phyloP scores from a whole-genome alignment of 2,797 vertebrate species.

The Anguilla pacifica region DNA sequence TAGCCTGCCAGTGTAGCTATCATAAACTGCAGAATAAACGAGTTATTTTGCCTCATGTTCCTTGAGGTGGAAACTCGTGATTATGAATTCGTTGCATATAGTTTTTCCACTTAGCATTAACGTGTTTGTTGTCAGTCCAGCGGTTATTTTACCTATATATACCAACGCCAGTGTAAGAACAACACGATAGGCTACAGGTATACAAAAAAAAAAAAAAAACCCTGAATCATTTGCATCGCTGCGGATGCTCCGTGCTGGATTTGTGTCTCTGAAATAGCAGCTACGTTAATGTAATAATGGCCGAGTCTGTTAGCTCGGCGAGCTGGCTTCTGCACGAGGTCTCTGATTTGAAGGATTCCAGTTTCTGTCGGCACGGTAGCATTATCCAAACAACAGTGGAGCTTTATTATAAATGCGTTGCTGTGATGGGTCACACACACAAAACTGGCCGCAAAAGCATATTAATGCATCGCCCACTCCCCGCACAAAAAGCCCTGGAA shows the following conservation, averaged over 20 bases:
- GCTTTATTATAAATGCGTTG: conserved; percentile 62
- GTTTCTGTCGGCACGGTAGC: conserved; percentile 69
- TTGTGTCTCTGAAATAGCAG: conserved; percentile 27
- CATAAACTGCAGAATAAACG: not conserved
- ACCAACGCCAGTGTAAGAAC: not conserved
- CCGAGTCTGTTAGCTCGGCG: conserved; percentile 21
- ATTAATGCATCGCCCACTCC: not conserved
- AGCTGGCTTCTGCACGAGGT: conserved; percentile 68
- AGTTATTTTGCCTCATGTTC: not conserved
- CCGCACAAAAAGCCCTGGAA: not conserved
- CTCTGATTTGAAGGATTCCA: conserved; percentile 70
- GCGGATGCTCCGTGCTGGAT: not conserved
- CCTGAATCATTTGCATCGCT: not conserved
- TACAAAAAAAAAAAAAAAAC: not conserved
- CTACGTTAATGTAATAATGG: conserved; percentile 14
- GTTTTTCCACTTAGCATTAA: not conserved
- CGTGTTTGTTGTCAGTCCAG: not conserved
- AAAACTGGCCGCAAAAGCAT: conserved; percentile 66
- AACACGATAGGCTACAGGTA: not conserved
- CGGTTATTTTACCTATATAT: not conserved
- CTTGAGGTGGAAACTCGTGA: not conserved
- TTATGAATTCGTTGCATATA: not conserved
- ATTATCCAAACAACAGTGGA: conserved; percentile 71
- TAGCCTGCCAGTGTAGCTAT: not conserved
- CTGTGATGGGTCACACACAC: conserved; percentile 71